A percentile compares a stretch with the other conserved stretches of the same genome.
phyloP scores from a whole-genome alignment of 2,113 vertebrate species.

The Pitta sordida region DNA sequence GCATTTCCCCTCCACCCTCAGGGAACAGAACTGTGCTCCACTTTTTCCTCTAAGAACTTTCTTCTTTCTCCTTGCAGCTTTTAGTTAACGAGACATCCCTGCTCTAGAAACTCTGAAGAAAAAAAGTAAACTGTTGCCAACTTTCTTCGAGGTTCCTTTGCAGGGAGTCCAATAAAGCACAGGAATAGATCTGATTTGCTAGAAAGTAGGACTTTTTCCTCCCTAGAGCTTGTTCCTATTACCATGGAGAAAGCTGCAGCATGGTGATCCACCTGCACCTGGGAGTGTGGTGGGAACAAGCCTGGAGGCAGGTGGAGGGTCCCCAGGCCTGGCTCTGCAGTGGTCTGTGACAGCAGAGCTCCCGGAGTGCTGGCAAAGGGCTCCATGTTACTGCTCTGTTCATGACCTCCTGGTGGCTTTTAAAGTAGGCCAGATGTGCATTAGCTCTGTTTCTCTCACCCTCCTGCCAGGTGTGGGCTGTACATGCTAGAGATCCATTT shows the following conservation, averaged over 20 bases:
- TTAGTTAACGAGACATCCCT: not conserved
- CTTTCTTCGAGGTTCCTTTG: not conserved
- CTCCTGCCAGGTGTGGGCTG: not conserved
- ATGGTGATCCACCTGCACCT: not conserved
- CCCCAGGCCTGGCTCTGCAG: not conserved
- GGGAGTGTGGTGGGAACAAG: not conserved
- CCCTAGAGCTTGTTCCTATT: not conserved
- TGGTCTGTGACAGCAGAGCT: not conserved
- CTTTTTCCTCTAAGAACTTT: not conserved
- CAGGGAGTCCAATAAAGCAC: not conserved
- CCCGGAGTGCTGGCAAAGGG: not conserved
- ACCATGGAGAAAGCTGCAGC: not conserved
- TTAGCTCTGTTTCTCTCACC: not conserved
- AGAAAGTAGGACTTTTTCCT: constrained; percentile 23
- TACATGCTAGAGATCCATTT: accelerated
- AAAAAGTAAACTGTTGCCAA: not conserved
- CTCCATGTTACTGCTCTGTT: not conserved
- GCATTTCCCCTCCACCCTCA: not conserved
- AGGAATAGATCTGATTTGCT: constrained; percentile 7
- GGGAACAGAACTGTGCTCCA: not conserved
- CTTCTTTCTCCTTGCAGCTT: not conserved
- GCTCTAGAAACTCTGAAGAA: not conserved
- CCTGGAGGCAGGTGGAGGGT: not conserved
- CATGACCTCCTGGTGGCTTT: not conserved
- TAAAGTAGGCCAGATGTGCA: not conserved